Evolutionary conservation across 2,888 invertebrate genomes (phyloP), one percentile per base, ranked within the genome.

Genomic region (Liodrosophila aerea): DNA sequence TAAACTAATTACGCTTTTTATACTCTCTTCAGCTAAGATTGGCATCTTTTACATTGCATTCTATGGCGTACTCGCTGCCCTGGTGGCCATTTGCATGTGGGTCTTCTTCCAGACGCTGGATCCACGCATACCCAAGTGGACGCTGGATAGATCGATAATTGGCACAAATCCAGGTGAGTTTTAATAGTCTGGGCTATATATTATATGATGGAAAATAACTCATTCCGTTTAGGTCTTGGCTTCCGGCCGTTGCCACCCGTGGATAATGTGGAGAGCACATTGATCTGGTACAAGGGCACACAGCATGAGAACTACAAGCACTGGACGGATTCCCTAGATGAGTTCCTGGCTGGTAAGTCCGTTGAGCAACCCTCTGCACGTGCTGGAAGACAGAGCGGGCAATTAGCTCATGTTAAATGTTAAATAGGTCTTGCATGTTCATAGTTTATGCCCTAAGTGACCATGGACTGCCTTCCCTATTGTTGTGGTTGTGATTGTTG

Each of bases 21-120:
- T 11, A 1, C 12, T 11, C 13, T 18, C 13, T 22, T 15, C 30
- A 98, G 98, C 94, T 63, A 97, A 98, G 92, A 98, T 99, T 88
- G 93, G 94, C 50, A 90, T 97, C n/a, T 99, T 99, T 92, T 99
- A 99, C 92, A 91, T 97, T 82, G 93, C 96, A 82, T 99, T 98
- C 92, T 99, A 98, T 91, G 92, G 94, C 59, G 95, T 96, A 73
- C 92, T 99, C 87, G 96, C 96, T 16, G 97, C 97, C 18, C 93
- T 98, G 86, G 98, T 98, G 69, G 94, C 97, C 13, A 95, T 97
- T 66, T 97, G 98, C 91, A 94, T 98, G 93, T 96, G 97, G 93
- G 95, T 95, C 61, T 99, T 99, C 92, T 94, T 95, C 76, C 95
- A 95, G 90, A 97, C 97, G 0, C 90, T 98, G 85, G 96, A 97